Evolutionary conservation across 2,888 invertebrate genomes (phyloP).

Genomic region (Hyposoter didymator): DNA sequence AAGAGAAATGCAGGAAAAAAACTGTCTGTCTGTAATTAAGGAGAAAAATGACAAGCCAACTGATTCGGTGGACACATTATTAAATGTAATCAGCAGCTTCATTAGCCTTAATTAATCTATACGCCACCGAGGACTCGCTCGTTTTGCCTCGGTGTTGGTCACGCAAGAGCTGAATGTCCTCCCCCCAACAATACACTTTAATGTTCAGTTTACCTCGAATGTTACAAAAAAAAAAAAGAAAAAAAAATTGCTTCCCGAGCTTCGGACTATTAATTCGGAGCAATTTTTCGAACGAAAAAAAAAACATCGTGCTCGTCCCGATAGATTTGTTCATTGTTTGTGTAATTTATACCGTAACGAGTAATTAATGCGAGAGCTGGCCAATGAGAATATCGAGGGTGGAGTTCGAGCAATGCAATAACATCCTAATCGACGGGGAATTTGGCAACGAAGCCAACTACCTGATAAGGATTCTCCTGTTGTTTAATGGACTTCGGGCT

Average conservation of each 20-base stretch:
- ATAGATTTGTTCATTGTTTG: not conserved
- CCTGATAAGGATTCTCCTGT: constrained; percentile 57
- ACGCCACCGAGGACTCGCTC: constrained; percentile 41
- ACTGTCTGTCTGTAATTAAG: not conserved
- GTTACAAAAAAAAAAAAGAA: not conserved
- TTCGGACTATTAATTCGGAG: not conserved
- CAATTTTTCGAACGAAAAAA: not conserved
- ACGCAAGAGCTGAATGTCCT: constrained; percentile 56
- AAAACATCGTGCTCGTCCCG: not conserved
- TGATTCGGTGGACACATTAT: constrained; percentile 49
- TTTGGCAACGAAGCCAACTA: constrained; percentile 62
- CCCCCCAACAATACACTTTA: constrained; percentile 21
- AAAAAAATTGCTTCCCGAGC: not conserved
- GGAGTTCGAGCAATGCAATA: constrained; percentile 52
- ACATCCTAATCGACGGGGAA: constrained; percentile 63
- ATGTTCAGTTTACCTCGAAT: constrained; percentile 30
- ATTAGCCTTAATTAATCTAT: constrained; percentile 65
- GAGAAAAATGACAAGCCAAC: constrained; percentile 5
- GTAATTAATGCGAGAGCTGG: constrained; percentile 24
- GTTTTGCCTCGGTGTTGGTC: constrained; percentile 46
- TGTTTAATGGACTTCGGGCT: constrained; percentile 61
- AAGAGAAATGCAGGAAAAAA: constrained; percentile 11
- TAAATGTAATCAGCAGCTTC: constrained; percentile 61
- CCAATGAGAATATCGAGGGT: constrained; percentile 29
- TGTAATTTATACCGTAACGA: not conserved